These are phyloP conservation scores for Cavia porcellus DNA, from an alignment of 2,113 vertebrate species.

Conservation along the genomic window DNA sequence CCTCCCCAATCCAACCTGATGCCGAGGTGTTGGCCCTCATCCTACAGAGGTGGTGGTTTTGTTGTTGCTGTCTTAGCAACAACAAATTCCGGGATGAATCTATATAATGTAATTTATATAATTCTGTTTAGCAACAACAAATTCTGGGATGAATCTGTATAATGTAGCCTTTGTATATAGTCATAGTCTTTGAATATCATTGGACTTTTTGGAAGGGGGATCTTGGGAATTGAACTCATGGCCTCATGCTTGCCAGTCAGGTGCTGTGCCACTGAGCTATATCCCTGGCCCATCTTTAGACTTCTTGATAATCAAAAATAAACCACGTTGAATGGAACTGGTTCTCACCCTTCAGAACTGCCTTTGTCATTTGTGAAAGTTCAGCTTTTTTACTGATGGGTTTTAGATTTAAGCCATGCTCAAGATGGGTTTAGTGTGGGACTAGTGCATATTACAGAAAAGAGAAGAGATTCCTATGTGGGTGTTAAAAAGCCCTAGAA, in stretches of 20 bases:
- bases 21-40: neutral
- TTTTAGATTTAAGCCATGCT: conserved; percentile 17
- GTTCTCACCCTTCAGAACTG: conserved; percentile 37
- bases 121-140: no score
- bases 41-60: neutral
- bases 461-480: neutral
- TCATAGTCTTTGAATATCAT: conserved; percentile 14
- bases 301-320: conserved; percentile 67
- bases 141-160: no score
- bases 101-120: no score
- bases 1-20: neutral
- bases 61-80: neutral
- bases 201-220: neutral
- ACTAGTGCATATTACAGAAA: neutral
- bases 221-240: no score
- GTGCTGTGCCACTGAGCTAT: no score
- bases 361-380: conserved; percentile 7
- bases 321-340: conserved; percentile 31
- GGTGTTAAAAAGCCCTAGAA: neutral
- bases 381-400: conserved; percentile 54
- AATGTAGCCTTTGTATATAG: no score
- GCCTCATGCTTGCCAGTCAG: no score
- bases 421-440: neutral
- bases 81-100: neutral
- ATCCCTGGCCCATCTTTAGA: neutral